phyloP scores from a whole-genome alignment of 2,113 vertebrate species.

The Parotia lawesii region DNA sequence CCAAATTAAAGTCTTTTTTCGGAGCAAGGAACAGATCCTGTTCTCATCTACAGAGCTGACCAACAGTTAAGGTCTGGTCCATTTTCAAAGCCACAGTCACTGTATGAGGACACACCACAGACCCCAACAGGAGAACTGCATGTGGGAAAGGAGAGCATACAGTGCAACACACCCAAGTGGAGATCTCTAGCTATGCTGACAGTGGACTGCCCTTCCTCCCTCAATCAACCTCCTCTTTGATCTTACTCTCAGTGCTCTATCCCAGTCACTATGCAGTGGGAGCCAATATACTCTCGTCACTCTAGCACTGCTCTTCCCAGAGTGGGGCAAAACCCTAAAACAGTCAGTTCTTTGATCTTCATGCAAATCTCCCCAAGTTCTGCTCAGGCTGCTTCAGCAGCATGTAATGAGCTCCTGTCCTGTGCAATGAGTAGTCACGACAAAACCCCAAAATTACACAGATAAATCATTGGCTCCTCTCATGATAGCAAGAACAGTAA shows the following conservation, averaged over 20 bases:
- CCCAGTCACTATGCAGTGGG: neutral
- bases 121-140: neutral
- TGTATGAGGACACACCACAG: neutral
- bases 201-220: neutral
- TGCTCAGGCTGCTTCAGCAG: neutral
- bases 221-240: neutral
- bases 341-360: neutral
- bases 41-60: neutral
- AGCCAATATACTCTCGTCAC: neutral
- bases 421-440: neutral
- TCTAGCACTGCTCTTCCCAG: neutral
- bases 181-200: neutral
- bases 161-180: neutral
- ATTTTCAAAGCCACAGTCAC: neutral
- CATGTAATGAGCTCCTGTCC: neutral
- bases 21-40: neutral
- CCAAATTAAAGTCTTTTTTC: neutral
- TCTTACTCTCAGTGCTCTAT: neutral
- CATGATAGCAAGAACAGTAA: neutral
- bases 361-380: neutral
- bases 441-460: neutral
- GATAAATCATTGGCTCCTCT: slow-evolving; percentile 15
- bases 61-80: neutral
- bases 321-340: neutral
- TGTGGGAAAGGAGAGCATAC: neutral